These are phyloP conservation scores for Xestia sexstrigata DNA, from an alignment of 2,888 invertebrate species.

Conservation along the genomic window DNA sequence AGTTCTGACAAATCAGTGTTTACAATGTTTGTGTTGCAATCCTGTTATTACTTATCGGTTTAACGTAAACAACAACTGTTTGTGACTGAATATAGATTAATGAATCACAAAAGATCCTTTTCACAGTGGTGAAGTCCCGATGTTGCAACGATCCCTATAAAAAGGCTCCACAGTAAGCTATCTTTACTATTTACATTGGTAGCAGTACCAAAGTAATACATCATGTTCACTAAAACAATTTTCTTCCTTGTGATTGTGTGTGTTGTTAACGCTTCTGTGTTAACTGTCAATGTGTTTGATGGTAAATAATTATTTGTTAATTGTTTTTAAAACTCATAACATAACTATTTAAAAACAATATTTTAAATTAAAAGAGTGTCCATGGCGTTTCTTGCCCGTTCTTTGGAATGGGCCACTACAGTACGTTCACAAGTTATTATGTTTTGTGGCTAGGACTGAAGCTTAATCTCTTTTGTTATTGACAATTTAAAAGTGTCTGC, in stretches of 20 bases:
- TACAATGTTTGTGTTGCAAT: slow-evolving; percentile 18
- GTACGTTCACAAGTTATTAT: background rate
- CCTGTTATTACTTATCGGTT: slow-evolving; percentile 34
- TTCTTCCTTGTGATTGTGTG: slow-evolving; percentile 41
- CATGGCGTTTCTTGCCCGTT: background rate
- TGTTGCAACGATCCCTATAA: slow-evolving; percentile 45
- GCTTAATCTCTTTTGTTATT: background rate
- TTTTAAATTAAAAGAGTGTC: background rate
- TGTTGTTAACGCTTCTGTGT: slow-evolving; percentile 53
- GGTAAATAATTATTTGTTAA: slow-evolving; percentile 44
- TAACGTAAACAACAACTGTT: background rate
- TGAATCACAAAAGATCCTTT: slow-evolving; percentile 22
- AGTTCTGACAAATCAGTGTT: slow-evolving; percentile 10
- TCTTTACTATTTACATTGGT: slow-evolving; percentile 16
- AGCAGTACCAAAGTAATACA: slow-evolving; percentile 4
- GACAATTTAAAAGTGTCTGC: background rate
- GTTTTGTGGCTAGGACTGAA: background rate
- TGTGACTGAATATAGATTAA: background rate
- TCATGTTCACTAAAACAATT: slow-evolving; percentile 50
- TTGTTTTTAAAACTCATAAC: background rate
- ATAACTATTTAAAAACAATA: background rate
- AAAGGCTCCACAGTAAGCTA: slow-evolving; percentile 1
- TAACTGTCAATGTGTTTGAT: slow-evolving; percentile 39
- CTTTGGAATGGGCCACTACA: background rate
- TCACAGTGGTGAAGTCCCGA: slow-evolving; percentile 54